phyloP scores from a whole-genome alignment of 2,888 invertebrate genomes.

The Lamproptera curius region DNA sequence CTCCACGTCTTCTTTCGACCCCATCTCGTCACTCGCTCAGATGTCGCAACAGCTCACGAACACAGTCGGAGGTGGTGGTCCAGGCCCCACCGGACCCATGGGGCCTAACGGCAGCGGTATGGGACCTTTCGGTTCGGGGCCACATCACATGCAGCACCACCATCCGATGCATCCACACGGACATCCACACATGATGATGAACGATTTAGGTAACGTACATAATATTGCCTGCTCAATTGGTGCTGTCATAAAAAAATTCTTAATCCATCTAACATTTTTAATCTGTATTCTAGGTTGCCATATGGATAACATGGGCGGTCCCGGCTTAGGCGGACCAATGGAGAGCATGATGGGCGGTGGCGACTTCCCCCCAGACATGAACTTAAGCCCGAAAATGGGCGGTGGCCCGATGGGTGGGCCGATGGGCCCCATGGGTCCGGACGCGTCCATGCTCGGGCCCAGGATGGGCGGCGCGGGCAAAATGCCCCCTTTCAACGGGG shows the following conservation, averaged over 20 bases:
- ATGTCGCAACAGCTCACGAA: slow-evolving; percentile 96
- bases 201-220: slow-evolving; percentile 65
- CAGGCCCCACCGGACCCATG: slow-evolving; percentile 54
- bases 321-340: slow-evolving; percentile 74
- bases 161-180: slow-evolving; percentile 68
- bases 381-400: slow-evolving; percentile 82
- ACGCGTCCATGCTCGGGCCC: slow-evolving; percentile 82
- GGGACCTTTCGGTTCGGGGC: slow-evolving; percentile 61
- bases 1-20: slow-evolving; percentile 86
- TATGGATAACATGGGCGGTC: slow-evolving; percentile 72
- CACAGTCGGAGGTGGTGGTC: slow-evolving; percentile 76
- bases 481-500: slow-evolving; percentile 79
- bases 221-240: neutral
- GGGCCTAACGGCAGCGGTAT: slow-evolving; percentile 54
- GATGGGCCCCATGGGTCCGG: slow-evolving; percentile 72
- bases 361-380: slow-evolving; percentile 74
- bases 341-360: slow-evolving; percentile 74
- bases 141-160: slow-evolving; percentile 71
- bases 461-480: slow-evolving; percentile 77
- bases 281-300: slow-evolving; percentile 56
- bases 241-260: neutral
- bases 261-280: neutral
- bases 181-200: slow-evolving; percentile 76
- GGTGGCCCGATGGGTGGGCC: slow-evolving; percentile 74
- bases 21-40: slow-evolving; percentile 94